Evolutionary conservation across 2,113 vertebrate genomes (phyloP).

Genomic region (Spheniscus mendiculus): DNA sequence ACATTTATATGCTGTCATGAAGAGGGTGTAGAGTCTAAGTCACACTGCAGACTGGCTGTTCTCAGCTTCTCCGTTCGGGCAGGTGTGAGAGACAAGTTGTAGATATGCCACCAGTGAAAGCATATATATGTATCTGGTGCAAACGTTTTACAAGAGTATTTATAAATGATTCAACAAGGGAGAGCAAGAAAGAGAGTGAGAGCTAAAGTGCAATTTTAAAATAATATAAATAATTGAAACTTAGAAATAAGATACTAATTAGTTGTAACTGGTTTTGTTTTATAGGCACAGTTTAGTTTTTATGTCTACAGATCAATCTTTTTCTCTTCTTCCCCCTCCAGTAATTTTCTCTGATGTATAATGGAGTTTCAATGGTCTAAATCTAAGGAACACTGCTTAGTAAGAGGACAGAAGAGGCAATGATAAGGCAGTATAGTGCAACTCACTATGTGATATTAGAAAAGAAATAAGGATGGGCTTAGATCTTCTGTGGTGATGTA

Average conservation of each 20-base stretch:
- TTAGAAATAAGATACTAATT: slow-evolving; percentile 73
- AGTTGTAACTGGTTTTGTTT: slow-evolving; percentile 61
- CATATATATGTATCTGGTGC: slow-evolving; percentile 64
- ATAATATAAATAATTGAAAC: slow-evolving; percentile 81
- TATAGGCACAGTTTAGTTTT: slow-evolving; percentile 74
- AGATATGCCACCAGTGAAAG: slow-evolving; percentile 60
- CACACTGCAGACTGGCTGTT: slow-evolving; percentile 45
- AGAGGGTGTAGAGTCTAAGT: slow-evolving; percentile 39
- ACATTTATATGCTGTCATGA: slow-evolving; percentile 67
- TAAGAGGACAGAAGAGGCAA: slow-evolving; percentile 66
- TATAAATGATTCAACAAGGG: slow-evolving; percentile 63
- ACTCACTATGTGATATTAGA: slow-evolving; percentile 63
- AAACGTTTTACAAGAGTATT: slow-evolving; percentile 54
- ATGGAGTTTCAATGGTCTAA: slow-evolving; percentile 63
- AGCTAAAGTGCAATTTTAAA: slow-evolving; percentile 83
- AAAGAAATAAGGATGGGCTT: slow-evolving; percentile 57
- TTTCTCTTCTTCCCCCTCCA: slow-evolving; percentile 55
- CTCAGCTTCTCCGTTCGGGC: slow-evolving; percentile 17
- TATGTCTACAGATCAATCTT: slow-evolving; percentile 64
- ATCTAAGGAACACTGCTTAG: slow-evolving; percentile 56
- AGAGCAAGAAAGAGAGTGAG: background rate
- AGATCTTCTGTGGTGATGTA: slow-evolving; percentile 32
- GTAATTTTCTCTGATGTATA: slow-evolving; percentile 56
- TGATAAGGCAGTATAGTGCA: slow-evolving; percentile 72
- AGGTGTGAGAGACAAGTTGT: slow-evolving; percentile 58